Conservation (phyloP, 2,888 invertebrate species). For the Apeira syringaria region DNA sequence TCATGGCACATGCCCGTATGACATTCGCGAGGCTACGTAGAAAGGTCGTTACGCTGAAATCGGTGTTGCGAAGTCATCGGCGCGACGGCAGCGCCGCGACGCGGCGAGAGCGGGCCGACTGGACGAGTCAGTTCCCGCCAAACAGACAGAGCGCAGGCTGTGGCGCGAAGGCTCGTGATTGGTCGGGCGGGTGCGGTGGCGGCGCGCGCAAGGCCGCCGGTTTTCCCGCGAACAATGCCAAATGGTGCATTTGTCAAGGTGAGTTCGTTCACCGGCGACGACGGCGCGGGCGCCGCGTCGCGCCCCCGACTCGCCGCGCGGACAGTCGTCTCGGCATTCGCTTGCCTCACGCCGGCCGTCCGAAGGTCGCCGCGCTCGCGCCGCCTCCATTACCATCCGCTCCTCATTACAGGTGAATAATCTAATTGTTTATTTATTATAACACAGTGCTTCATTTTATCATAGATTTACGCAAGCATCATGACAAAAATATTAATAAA, state of each 20-base stretch:
- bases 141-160: conserved; percentile 69
- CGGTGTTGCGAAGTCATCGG: conserved; percentile 47
- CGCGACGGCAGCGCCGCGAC: conserved; percentile 49
- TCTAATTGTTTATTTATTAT: conserved; percentile 41
- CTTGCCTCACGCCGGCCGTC: conserved; percentile 62
- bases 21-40: conserved; percentile 57
- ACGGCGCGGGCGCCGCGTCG: conserved; percentile 64
- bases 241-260: conserved; percentile 84
- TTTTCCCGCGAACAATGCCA: conserved; percentile 84
- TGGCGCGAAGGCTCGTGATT: conserved; percentile 78
- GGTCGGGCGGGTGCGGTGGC: conserved; percentile 44
- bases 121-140: conserved; percentile 60
- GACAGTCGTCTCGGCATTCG: conserved; percentile 65
- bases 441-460: conserved; percentile 3
- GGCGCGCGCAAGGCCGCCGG: conserved; percentile 80
- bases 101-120: conserved; percentile 37
- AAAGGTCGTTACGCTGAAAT: conserved; percentile 62
- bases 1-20: conserved; percentile 45
- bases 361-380: conserved; percentile 61
- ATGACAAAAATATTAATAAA: too few species aligned
- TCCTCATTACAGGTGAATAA: conserved; percentile 71
- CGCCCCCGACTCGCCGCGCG: conserved; percentile 52
- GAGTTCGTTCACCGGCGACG: conserved; percentile 83
- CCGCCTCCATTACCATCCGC: conserved; percentile 59
- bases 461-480: conserved; percentile 3